A percentile compares a stretch with the other conserved stretches of the same genome.
Evolutionary conservation across 2,888 invertebrate genomes (phyloP).

Genomic region (Oxytorus armatus): DNA sequence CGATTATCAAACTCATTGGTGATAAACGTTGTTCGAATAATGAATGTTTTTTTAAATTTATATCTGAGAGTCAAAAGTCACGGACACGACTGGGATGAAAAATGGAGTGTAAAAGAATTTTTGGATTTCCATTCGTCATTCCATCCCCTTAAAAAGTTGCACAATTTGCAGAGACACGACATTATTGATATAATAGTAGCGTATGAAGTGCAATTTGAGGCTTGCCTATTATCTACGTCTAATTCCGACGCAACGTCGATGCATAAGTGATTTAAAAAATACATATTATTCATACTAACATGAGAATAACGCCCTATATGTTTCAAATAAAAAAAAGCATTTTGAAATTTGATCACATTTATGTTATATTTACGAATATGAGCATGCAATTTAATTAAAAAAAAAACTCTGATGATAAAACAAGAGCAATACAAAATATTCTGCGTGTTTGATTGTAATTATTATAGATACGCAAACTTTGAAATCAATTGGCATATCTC

Average conservation of each 20-base stretch:
- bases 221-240: slow-evolving; percentile 65
- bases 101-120: background rate
- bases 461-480: background rate
- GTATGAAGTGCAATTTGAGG: slow-evolving; percentile 61
- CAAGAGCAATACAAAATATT: background rate
- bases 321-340: slow-evolving; percentile 80
- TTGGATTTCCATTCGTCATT: background rate
- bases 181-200: slow-evolving; percentile 31
- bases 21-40: background rate
- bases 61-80: background rate
- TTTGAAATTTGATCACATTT: slow-evolving; percentile 63
- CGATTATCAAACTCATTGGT: slow-evolving; percentile 29
- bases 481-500: no score
- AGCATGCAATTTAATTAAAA: slow-evolving; percentile 73
- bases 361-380: slow-evolving; percentile 60
- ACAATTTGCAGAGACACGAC: slow-evolving; percentile 1
- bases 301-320: slow-evolving; percentile 81
- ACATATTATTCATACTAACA: slow-evolving; percentile 73
- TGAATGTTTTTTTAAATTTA: background rate
- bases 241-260: slow-evolving; percentile 54
- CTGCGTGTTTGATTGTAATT: background rate
- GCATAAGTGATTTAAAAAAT: slow-evolving; percentile 52
- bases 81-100: background rate
- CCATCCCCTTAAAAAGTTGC: background rate
- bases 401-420: slow-evolving; percentile 1